Evolutionary conservation across 2,797 vertebrate species (phyloP).

Genomic region (Cercopithecus diana): DNA sequence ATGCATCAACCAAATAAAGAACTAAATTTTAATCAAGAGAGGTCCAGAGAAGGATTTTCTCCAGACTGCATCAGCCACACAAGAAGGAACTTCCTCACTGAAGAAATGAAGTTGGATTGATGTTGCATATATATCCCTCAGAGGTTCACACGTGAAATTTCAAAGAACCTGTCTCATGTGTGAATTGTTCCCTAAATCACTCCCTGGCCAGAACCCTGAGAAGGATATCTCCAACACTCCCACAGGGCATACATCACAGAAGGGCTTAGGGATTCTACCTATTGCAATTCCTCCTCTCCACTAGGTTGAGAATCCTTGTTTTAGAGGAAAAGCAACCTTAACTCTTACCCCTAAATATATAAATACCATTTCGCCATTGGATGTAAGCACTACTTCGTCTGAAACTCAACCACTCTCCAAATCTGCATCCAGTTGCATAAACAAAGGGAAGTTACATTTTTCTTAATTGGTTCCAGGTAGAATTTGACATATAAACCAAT

Average conservation of each 20-base stretch:
- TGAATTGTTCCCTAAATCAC: constrained; percentile 20
- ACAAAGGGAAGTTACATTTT: constrained; percentile 33
- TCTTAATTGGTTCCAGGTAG: constrained; percentile 11
- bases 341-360: constrained; percentile 38
- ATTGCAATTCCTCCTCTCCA: background rate
- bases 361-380: constrained; percentile 42
- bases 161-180: background rate
- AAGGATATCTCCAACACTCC: background rate
- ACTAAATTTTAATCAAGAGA: background rate
- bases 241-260: background rate
- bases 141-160: background rate
- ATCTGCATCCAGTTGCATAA: constrained; percentile 8
- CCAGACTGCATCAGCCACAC: background rate
- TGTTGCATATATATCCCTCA: background rate
- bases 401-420: constrained; percentile 43
- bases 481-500: constrained; percentile 38
- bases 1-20: background rate
- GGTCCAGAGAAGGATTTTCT: background rate
- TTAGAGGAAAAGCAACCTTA: constrained; percentile 37
- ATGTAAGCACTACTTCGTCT: constrained; percentile 39
- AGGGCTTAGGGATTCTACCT: background rate
- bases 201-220: background rate
- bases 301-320: background rate
- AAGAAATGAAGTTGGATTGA: background rate
- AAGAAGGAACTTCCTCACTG: background rate